Percentiles rank a stretch among this genome's conserved stretches.
These are phyloP conservation scores for Eudasyphora cyanicolor DNA, from an alignment of 2,888 invertebrate species.

Conservation along the genomic window DNA sequence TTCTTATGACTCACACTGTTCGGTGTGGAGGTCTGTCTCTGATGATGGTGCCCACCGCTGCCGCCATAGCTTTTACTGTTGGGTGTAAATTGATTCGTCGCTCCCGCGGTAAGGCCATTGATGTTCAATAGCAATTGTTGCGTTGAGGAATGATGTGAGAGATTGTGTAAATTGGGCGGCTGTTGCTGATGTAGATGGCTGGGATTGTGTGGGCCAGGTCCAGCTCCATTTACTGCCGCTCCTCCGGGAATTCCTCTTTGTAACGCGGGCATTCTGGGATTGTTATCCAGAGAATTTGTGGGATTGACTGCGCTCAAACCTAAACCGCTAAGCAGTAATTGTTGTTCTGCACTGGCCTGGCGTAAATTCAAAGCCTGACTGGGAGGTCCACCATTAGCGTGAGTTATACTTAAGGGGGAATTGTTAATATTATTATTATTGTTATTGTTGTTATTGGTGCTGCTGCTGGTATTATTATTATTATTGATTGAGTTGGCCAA, in stretches of 20 bases:
- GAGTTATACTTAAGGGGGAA: constrained; percentile 62
- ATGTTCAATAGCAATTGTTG: constrained; percentile 62
- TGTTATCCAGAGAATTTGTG: constrained; percentile 55
- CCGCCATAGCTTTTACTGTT: constrained; percentile 34
- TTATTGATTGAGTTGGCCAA: constrained; percentile 70
- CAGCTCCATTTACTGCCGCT: constrained; percentile 42
- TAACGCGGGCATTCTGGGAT: constrained; percentile 65
- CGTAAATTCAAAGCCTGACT: constrained; percentile 61
- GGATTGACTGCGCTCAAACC: constrained; percentile 74
- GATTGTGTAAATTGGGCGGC: constrained; percentile 55
- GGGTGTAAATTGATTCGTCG: constrained; percentile 53
- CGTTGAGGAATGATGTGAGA: constrained; percentile 50
- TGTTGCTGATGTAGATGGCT: constrained; percentile 26
- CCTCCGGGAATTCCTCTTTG: constrained; percentile 47
- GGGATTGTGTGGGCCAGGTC: constrained; percentile 51
- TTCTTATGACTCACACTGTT: constrained; percentile 57
- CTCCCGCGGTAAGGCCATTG: constrained; percentile 35
- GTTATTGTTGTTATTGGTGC: constrained; percentile 38
- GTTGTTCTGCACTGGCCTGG: constrained; percentile 72
- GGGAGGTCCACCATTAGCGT: constrained; percentile 37
- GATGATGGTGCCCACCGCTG: constrained; percentile 59
- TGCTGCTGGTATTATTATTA: constrained; percentile 49
- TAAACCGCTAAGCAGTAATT: constrained; percentile 73
- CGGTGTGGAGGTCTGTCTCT: constrained; percentile 57
- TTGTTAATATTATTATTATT: constrained; percentile 48